phyloP scores from a whole-genome alignment of 2,797 vertebrate genomes.

The Squalus acanthias region DNA sequence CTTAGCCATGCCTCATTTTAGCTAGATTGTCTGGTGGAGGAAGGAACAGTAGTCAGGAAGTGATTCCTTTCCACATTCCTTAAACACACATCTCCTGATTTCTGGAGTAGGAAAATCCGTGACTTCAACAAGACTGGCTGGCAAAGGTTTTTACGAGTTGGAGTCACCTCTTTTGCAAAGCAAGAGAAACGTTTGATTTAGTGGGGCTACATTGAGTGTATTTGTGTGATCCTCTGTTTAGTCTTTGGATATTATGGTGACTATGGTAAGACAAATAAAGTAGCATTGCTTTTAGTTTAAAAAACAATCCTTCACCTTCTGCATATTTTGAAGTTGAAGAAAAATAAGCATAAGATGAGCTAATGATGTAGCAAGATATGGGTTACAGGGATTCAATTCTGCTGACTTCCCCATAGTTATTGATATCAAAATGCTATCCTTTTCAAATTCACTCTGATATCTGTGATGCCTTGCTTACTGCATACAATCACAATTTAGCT shows the following conservation, averaged over 20 bases:
- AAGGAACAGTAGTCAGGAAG: not conserved
- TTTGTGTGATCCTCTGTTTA: not conserved
- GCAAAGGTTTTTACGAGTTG: not conserved
- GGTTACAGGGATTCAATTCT: not conserved
- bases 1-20: not conserved
- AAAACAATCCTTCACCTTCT: not conserved
- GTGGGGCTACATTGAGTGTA: not conserved
- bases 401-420: not conserved
- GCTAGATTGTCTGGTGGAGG: not conserved
- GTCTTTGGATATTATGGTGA: not conserved
- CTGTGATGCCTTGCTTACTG: not conserved
- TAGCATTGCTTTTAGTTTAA: not conserved
- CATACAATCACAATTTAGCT: not conserved
- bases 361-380: not conserved
- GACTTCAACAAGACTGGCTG: not conserved
- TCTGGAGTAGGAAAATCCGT: not conserved
- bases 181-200: conserved; percentile 22
- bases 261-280: not conserved
- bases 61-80: conserved; percentile 24
- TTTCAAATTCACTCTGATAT: not conserved
- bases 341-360: not conserved
- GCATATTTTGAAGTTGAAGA: not conserved
- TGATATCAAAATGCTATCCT: not conserved
- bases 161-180: conserved; percentile 19
- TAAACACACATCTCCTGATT: conserved; percentile 24